Percentiles rank a stretch among this genome's conserved stretches.
phyloP scores from a whole-genome alignment of 2,888 invertebrate species.

The Drosophila tanythrix region DNA sequence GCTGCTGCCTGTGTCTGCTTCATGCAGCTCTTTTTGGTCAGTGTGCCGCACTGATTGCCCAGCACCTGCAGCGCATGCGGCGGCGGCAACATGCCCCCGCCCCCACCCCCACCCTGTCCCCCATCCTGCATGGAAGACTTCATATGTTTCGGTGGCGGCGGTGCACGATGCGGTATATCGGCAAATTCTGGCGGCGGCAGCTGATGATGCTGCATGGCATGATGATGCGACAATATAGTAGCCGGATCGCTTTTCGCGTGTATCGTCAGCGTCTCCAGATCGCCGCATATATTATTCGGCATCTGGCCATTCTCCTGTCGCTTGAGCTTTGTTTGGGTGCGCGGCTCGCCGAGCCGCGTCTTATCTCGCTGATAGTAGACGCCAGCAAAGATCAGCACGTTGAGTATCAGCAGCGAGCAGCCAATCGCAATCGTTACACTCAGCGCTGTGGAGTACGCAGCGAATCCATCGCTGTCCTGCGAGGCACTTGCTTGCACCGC shows the following conservation, averaged over 20 bases:
- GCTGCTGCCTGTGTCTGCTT: slow-evolving; percentile 80
- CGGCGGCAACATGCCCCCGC: slow-evolving; percentile 88
- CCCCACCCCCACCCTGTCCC: slow-evolving; percentile 85
- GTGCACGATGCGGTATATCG: slow-evolving; percentile 91
- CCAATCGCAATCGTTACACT: slow-evolving; percentile 98
- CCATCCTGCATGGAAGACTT: slow-evolving; percentile 85
- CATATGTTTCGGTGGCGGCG: slow-evolving; percentile 90
- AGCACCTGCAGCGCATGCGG: slow-evolving; percentile 92
- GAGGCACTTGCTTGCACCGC: slow-evolving; percentile 85
- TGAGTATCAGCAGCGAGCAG: slow-evolving; percentile 95
- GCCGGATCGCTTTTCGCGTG: slow-evolving; percentile 89
- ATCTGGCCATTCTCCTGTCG: slow-evolving; percentile 94
- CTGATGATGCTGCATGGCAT: slow-evolving; percentile 91
- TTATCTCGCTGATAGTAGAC: slow-evolving; percentile 97
- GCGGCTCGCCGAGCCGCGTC: slow-evolving; percentile 88
- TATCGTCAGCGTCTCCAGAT: slow-evolving; percentile 88
- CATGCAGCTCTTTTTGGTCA: slow-evolving; percentile 90
- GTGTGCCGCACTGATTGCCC: slow-evolving; percentile 88
- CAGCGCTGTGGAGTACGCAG: slow-evolving; percentile 95
- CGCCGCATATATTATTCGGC: slow-evolving; percentile 95
- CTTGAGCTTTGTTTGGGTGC: slow-evolving; percentile 88
- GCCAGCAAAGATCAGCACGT: slow-evolving; percentile 96
- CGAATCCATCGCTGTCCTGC: slow-evolving; percentile 95
- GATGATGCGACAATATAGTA: slow-evolving; percentile 90
- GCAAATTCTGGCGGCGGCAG: slow-evolving; percentile 94